phyloP scores from a whole-genome alignment of 1,140 invertebrate genomes.

The Tigriopus japonicus region DNA sequence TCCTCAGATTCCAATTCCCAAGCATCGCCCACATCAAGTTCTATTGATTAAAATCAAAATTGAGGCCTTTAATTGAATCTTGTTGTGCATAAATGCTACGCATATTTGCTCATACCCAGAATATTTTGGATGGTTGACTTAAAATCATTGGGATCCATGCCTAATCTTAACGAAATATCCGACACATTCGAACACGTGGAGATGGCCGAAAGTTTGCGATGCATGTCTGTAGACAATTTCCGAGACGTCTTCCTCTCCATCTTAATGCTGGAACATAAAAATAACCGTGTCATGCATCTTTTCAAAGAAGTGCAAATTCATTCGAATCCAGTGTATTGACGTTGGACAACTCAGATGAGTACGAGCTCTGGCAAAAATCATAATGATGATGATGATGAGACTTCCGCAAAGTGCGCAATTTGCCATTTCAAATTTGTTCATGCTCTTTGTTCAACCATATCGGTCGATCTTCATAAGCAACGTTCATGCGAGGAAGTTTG shows the following conservation, averaged over 20 bases:
- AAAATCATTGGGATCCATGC: slow-evolving; percentile 7
- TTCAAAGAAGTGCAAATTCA: too few species aligned
- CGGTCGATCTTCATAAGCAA: too few species aligned
- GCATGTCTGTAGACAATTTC: slow-evolving; percentile 4
- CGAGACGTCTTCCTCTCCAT: neutral
- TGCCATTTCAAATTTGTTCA: too few species aligned
- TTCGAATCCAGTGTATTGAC: too few species aligned
- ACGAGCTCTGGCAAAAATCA: too few species aligned
- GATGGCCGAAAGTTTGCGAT: slow-evolving; percentile 8
- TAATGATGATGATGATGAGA: too few species aligned
- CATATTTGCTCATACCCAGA: neutral
- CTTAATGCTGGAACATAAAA: neutral
- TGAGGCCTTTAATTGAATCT: neutral
- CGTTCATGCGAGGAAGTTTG: too few species aligned
- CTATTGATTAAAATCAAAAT: neutral
- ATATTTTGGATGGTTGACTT: slow-evolving; percentile 7
- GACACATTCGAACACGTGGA: slow-evolving; percentile 7
- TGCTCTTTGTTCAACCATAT: too few species aligned
- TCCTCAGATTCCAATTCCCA: neutral
- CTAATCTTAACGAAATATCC: slow-evolving; percentile 1
- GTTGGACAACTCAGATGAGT: too few species aligned
- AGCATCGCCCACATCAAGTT: neutral
- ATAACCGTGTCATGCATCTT: too few species aligned
- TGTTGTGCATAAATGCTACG: too few species aligned
- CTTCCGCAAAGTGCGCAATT: too few species aligned